These are phyloP conservation scores for Scelioninae gen. 2 DNA, from an alignment of 2,888 invertebrate species.

Conservation along the genomic window DNA sequence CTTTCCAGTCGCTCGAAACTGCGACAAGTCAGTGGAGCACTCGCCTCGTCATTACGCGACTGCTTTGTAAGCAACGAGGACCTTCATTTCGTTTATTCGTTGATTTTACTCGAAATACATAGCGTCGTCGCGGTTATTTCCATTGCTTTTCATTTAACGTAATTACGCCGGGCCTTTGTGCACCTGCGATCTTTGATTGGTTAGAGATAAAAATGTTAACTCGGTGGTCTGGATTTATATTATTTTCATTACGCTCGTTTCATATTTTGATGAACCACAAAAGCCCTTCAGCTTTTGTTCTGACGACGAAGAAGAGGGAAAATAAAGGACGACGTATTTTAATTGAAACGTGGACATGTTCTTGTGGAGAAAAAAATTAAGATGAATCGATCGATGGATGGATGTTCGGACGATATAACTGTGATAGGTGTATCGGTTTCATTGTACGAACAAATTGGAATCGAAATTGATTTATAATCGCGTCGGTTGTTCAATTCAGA, in stretches of 20 bases:
- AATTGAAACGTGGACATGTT: no score
- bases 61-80: conserved; percentile 28
- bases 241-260: background rate
- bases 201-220: background rate
- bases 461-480: no score
- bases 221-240: background rate
- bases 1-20: conserved; percentile 32
- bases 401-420: no score
- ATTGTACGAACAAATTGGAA: no score
- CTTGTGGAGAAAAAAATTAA: no score
- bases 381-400: no score
- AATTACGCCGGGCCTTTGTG: background rate
- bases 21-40: conserved; percentile 32
- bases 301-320: no score
- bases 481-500: no score
- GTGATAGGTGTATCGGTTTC: no score
- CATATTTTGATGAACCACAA: background rate
- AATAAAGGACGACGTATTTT: no score
- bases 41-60: conserved; percentile 24
- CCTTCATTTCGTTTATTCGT: conserved; percentile 26
- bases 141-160: conserved; percentile 1
- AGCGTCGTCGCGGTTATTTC: conserved; percentile 1
- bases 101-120: conserved; percentile 4
- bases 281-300: no score
- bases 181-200: background rate